Conservation (phyloP, 2,113 vertebrate species). For the Macrotus californicus region DNA sequence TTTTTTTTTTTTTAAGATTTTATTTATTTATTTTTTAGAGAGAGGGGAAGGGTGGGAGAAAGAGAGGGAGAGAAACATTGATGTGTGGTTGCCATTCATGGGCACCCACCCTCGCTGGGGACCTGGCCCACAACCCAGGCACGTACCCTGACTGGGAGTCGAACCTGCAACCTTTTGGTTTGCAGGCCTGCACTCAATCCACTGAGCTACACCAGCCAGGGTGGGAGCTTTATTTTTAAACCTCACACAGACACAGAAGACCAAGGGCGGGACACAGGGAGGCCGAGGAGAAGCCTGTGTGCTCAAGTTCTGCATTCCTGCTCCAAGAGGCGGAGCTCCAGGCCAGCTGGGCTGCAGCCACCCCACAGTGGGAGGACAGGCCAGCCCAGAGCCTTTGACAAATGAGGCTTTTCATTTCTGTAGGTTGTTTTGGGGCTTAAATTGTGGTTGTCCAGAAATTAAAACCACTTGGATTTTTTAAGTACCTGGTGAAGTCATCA, state of each 20-base stretch:
- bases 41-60: too few relatives aligned
- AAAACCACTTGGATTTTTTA: constrained; percentile 21
- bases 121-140: too few relatives aligned
- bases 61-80: too few relatives aligned
- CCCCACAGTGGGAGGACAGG: background rate
- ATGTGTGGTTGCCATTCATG: too few relatives aligned
- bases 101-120: too few relatives aligned
- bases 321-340: background rate
- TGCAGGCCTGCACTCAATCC: too few relatives aligned
- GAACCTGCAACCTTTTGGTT: too few relatives aligned
- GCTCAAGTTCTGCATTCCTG: too few relatives aligned
- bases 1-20: too few relatives aligned
- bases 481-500: constrained; percentile 5
- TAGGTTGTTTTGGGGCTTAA: background rate
- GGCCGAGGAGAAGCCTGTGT: fast-evolving
- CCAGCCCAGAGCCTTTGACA: background rate
- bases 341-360: background rate
- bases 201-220: too few relatives aligned
- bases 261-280: background rate
- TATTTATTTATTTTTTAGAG: too few relatives aligned
- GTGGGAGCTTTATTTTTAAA: constrained; percentile 43
- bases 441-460: background rate
- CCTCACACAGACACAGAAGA: background rate
- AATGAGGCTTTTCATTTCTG: background rate
- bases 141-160: too few relatives aligned